Evolutionary conservation across 2,888 invertebrate species (phyloP).

Genomic region (Brachyptera putata): DNA sequence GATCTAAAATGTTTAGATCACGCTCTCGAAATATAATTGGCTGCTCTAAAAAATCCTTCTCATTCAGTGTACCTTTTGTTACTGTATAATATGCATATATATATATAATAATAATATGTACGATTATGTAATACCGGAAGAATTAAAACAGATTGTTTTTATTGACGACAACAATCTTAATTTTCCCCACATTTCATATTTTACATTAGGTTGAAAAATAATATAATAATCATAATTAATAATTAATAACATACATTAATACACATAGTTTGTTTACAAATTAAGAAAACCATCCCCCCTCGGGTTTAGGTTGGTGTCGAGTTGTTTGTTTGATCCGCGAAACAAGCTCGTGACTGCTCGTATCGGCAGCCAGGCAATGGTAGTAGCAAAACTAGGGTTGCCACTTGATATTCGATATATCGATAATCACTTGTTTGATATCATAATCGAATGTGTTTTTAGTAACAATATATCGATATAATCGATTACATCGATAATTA

Average conservation of each 20-base stretch:
- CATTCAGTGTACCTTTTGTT: not conserved
- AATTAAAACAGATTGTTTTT: slow-evolving; percentile 5
- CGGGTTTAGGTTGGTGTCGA: slow-evolving; percentile 6
- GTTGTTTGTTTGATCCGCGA: not conserved
- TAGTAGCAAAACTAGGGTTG: no score
- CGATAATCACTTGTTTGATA: no score
- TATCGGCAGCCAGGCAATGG: not conserved
- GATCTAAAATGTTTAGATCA: not conserved
- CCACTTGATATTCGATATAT: no score
- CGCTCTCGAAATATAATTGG: slow-evolving; percentile 15
- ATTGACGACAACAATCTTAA: no score
- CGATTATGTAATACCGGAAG: slow-evolving; percentile 1
- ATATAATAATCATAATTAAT: slow-evolving; percentile 16
- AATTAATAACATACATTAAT: slow-evolving; percentile 22
- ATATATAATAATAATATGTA: slow-evolving; percentile 14
- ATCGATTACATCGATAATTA: no score
- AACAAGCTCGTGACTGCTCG: not conserved
- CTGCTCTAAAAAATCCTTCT: not conserved
- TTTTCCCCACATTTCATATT: slow-evolving; percentile 8
- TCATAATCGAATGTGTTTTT: no score
- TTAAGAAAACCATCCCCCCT: slow-evolving; percentile 12
- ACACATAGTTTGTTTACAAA: slow-evolving; percentile 18
- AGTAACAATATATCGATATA: no score
- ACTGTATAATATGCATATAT: slow-evolving; percentile 15
- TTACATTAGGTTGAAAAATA: slow-evolving; percentile 7